phyloP scores from a whole-genome alignment of 2,113 vertebrate species.

The Colistium nudipinnis region DNA sequence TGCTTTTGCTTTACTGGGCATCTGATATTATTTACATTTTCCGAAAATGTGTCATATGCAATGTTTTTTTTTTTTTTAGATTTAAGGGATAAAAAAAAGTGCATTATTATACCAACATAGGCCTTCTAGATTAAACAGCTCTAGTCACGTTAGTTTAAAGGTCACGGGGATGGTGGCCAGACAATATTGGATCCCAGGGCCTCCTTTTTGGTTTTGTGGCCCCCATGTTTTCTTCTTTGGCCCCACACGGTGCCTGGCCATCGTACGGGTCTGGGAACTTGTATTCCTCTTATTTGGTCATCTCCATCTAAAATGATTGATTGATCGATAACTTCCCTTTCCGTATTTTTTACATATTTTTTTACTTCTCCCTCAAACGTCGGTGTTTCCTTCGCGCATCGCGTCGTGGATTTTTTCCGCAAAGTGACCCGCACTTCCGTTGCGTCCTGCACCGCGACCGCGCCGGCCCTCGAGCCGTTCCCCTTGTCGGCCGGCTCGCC shows the following conservation, averaged over 20 bases:
- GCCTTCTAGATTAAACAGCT: too few species aligned
- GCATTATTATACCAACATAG: too few species aligned
- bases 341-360: too few species aligned
- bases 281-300: not conserved
- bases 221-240: slow-evolving; percentile 23
- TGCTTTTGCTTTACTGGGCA: not conserved
- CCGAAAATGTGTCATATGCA: too few species aligned
- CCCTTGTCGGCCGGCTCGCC: slow-evolving; percentile 25
- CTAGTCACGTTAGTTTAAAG: too few species aligned
- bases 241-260: slow-evolving; percentile 5
- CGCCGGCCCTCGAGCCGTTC: slow-evolving; percentile 22
- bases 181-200: too few species aligned
- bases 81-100: too few species aligned
- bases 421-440: not conserved
- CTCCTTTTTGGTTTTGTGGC: too few species aligned
- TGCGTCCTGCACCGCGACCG: slow-evolving; percentile 28
- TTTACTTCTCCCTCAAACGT: not conserved
- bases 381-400: not conserved
- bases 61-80: too few species aligned
- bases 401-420: not conserved
- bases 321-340: not conserved
- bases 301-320: not conserved
- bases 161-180: too few species aligned
- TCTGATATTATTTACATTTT: not conserved
- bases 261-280: not conserved